A percentile compares a stretch with the other conserved stretches of the same genome.
These are phyloP conservation scores for Peromyscus maniculatus DNA, from an alignment of 2,113 vertebrate genomes.

Conservation along the genomic window DNA sequence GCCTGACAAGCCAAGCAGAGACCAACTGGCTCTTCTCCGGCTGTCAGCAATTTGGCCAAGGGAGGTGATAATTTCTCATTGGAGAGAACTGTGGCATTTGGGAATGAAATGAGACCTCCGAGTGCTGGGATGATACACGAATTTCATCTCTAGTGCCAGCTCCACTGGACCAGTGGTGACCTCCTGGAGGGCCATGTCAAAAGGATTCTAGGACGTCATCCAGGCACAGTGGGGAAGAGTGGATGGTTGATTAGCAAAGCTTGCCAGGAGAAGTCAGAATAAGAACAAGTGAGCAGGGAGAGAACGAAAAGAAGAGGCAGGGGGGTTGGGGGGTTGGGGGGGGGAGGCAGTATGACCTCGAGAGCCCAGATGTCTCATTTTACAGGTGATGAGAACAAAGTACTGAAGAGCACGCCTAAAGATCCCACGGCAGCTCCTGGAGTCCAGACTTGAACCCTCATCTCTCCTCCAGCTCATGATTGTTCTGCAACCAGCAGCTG, in stretches of 20 bases:
- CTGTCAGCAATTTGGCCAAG: slow-evolving; percentile 58
- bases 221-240: slow-evolving; percentile 65
- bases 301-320: background rate
- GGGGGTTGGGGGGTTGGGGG: too few relatives aligned
- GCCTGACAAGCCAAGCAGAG: slow-evolving; percentile 49
- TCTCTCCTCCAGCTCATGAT: background rate
- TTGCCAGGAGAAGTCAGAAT: slow-evolving; percentile 33
- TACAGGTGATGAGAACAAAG: background rate
- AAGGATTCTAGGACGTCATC: slow-evolving; percentile 69
- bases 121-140: slow-evolving; percentile 42
- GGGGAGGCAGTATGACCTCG: background rate
- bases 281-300: background rate
- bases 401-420: background rate
- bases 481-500: slow-evolving; percentile 39
- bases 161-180: slow-evolving; percentile 35
- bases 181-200: slow-evolving; percentile 60
- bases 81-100: slow-evolving; percentile 47
- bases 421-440: background rate
- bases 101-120: slow-evolving; percentile 54
- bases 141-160: slow-evolving; percentile 55
- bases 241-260: slow-evolving; percentile 15
- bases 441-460: slow-evolving; percentile 11
- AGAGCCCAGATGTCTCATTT: background rate
- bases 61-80: slow-evolving; percentile 62
- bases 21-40: slow-evolving; percentile 65